Conservation (phyloP, 2,113 vertebrate genomes). For the Gymnobelideus leadbeateri region DNA sequence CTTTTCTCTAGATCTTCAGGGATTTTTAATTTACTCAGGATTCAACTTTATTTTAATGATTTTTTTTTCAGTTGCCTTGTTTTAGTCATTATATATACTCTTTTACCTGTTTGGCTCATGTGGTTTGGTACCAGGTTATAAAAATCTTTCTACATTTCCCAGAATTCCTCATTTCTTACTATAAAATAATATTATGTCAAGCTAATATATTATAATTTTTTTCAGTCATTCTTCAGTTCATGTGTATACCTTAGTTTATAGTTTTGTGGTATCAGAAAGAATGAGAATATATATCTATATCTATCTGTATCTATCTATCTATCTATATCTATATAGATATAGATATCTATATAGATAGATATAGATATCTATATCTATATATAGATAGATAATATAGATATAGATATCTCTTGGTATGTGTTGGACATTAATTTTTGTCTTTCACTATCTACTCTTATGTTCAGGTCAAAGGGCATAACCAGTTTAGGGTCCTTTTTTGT, state of each 20-base stretch:
- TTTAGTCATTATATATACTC: neutral
- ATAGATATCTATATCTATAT: too few relatives aligned
- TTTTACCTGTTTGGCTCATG: neutral
- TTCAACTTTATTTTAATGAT: neutral
- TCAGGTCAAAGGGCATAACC: neutral
- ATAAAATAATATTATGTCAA: neutral
- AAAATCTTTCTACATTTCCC: neutral
- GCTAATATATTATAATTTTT: neutral
- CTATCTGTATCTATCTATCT: too few relatives aligned
- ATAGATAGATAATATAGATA: too few relatives aligned
- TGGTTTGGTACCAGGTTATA: neutral
- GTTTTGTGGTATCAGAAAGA: neutral
- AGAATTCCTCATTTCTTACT: neutral
- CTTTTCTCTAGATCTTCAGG: neutral
- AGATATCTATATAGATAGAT: too few relatives aligned
- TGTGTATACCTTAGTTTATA: neutral
- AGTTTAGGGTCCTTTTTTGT: neutral
- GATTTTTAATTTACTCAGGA: neutral
- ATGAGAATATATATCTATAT: neutral
- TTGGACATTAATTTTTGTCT: neutral
- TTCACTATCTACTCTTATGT: neutral
- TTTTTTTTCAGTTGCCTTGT: neutral
- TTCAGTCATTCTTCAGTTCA: neutral
- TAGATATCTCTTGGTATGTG: too few relatives aligned
- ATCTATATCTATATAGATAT: too few relatives aligned